phyloP scores from a whole-genome alignment of 2,113 vertebrate species.

The Mungos mungo region DNA sequence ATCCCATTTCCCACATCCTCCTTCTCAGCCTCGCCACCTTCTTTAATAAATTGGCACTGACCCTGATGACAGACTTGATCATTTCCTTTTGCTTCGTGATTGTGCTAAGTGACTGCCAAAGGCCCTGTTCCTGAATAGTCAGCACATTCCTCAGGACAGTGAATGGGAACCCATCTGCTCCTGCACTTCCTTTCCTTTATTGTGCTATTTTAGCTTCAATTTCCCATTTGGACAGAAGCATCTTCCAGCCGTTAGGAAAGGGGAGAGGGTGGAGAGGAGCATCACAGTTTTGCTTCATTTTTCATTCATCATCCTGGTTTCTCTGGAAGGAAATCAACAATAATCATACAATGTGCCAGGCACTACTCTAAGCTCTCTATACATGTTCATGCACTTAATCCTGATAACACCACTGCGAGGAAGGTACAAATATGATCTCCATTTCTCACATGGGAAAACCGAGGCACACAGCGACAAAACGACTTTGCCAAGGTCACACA shows the following conservation, averaged over 20 bases:
- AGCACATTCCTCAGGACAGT: slow-evolving; percentile 75
- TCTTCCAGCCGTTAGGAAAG: slow-evolving; percentile 64
- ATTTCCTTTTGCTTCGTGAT: slow-evolving; percentile 72
- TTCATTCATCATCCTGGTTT: slow-evolving; percentile 51
- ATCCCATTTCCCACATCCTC: slow-evolving; percentile 47
- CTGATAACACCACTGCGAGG: not conserved
- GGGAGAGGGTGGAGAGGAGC: slow-evolving; percentile 30
- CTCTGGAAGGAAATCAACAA: slow-evolving; percentile 44
- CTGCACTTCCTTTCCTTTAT: slow-evolving; percentile 73
- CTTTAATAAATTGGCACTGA: slow-evolving; percentile 74
- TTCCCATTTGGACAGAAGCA: slow-evolving; percentile 73
- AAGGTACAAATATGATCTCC: not conserved
- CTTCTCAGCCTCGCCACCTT: slow-evolving; percentile 58
- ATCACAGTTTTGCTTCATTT: not conserved
- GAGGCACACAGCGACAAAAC: not conserved
- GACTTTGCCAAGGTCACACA: not conserved
- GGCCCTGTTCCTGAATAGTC: slow-evolving; percentile 71
- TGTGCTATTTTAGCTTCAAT: slow-evolving; percentile 72
- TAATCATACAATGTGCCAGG: not conserved
- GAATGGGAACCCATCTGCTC: slow-evolving; percentile 73
- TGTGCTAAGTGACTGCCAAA: slow-evolving; percentile 72
- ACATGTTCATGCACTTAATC: not conserved
- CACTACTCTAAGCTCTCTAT: not conserved
- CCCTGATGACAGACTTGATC: slow-evolving; percentile 68
- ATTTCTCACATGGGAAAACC: slow-evolving; percentile 20